phyloP scores from a whole-genome alignment of 2,113 vertebrate genomes.

The Eolophus roseicapilla region DNA sequence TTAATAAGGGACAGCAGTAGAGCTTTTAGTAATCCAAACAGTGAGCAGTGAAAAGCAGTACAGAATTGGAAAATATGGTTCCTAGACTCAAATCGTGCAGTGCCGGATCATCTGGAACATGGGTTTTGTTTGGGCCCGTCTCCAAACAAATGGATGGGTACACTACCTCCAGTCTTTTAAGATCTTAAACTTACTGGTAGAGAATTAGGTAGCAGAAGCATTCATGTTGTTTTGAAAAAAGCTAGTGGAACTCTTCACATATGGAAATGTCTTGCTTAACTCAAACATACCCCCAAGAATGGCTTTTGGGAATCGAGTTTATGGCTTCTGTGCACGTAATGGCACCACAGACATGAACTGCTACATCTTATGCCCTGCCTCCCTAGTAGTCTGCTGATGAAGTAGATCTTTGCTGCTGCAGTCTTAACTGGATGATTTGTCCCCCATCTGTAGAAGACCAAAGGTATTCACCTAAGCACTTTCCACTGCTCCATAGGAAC shows the following conservation, averaged over 20 bases:
- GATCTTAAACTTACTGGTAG: neutral
- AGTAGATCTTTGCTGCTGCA: neutral
- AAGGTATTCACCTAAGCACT: neutral
- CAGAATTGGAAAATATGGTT: neutral
- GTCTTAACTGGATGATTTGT: neutral
- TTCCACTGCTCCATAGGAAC: neutral
- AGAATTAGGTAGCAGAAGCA: neutral
- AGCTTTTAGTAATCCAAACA: neutral
- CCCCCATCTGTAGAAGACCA: neutral
- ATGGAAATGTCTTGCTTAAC: neutral
- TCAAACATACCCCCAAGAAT: neutral
- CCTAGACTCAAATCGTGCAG: neutral
- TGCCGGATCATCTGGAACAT: neutral
- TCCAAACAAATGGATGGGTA: neutral
- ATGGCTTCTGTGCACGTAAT: neutral
- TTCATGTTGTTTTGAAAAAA: accelerated
- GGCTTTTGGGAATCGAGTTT: neutral
- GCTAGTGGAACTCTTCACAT: neutral
- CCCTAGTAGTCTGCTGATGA: neutral
- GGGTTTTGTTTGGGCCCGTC: neutral
- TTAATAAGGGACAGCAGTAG: neutral
- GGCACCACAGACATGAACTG: neutral
- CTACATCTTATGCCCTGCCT: neutral
- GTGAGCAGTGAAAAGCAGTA: neutral
- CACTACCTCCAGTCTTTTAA: neutral